A percentile compares a stretch with the other conserved stretches of the same genome.
Evolutionary conservation across 2,113 vertebrate species (phyloP).

Genomic region (Mastomys natalensis): DNA sequence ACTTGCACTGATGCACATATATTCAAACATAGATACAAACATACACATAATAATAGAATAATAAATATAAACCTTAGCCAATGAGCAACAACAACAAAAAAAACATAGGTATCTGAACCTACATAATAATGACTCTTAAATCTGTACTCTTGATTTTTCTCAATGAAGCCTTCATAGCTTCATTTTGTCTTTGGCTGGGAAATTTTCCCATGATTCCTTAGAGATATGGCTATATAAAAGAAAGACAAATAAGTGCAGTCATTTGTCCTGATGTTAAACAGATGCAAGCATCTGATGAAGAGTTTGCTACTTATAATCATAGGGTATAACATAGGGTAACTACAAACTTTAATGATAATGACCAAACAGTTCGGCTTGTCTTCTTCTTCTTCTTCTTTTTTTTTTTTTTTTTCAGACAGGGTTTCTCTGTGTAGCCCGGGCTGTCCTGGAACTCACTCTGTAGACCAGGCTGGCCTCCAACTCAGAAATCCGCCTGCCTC

Average conservation of each 20-base stretch:
- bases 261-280: background rate
- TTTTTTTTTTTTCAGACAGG: no score
- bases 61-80: background rate
- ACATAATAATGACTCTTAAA: fast-evolving
- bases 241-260: background rate
- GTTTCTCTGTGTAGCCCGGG: no score
- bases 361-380: background rate
- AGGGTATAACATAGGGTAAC: background rate
- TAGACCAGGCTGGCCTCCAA: no score
- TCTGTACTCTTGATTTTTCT: background rate
- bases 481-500: no score
- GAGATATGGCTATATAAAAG: background rate
- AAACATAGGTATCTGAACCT: background rate
- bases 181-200: background rate
- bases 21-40: background rate
- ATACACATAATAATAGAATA: background rate
- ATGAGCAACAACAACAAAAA: background rate
- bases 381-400: no score
- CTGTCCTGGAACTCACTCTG: no score
- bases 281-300: background rate
- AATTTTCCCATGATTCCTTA: background rate
- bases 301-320: slow-evolving; percentile 1
- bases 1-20: background rate
- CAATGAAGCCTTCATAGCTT: background rate
- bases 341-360: background rate